Evolutionary conservation across 1,140 invertebrate genomes (phyloP).

Genomic region (Saccostrea cuccullata): DNA sequence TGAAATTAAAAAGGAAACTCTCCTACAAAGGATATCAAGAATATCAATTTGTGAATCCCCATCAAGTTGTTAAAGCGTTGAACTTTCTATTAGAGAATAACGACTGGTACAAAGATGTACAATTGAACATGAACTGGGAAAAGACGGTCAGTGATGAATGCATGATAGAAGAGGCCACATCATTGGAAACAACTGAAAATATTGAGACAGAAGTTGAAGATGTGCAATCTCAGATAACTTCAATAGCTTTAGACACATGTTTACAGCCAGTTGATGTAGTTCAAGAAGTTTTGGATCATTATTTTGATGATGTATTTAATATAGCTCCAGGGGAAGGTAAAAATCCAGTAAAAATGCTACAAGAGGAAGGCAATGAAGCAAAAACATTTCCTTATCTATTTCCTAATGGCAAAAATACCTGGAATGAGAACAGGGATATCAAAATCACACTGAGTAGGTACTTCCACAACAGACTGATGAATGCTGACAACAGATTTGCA

Average conservation of each 20-base stretch:
- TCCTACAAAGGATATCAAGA: slow-evolving; percentile 10
- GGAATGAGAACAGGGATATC: slow-evolving; percentile 38
- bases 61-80: background rate
- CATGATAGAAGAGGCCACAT: background rate
- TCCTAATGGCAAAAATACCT: slow-evolving; percentile 44
- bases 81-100: background rate
- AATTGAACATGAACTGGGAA: background rate
- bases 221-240: background rate
- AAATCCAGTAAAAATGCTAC: slow-evolving; percentile 42
- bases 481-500: slow-evolving; percentile 50
- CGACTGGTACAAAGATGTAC: slow-evolving; percentile 3
- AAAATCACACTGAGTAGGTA: slow-evolving; percentile 41
- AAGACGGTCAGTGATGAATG: background rate
- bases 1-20: slow-evolving; percentile 16
- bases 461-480: slow-evolving; percentile 48
- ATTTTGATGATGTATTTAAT: background rate
- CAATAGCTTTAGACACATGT: background rate
- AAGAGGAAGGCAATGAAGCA: slow-evolving; percentile 48
- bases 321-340: slow-evolving; percentile 42
- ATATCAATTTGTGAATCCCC: background rate
- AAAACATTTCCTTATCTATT: slow-evolving; percentile 44
- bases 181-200: background rate
- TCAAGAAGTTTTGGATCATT: too few relatives aligned
- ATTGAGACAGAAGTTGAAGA: background rate
- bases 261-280: too few relatives aligned